A percentile compares a stretch with the other conserved stretches of the same genome.
These are phyloP conservation scores for Passer montanus DNA, from an alignment of 2,113 vertebrate genomes.

Conservation along the genomic window DNA sequence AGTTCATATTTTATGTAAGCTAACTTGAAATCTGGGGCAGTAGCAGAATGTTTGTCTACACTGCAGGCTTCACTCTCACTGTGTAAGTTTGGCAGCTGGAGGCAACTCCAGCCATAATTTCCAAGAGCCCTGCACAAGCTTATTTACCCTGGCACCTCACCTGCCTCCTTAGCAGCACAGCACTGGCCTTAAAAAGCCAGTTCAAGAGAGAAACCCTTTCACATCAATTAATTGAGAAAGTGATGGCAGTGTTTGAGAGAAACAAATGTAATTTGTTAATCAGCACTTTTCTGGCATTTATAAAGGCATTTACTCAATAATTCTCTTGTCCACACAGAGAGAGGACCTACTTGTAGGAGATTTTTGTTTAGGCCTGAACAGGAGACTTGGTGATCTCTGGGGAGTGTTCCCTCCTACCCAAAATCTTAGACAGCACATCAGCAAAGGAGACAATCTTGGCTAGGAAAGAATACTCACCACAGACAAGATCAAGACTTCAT, in stretches of 20 bases:
- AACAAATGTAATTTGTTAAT: background rate
- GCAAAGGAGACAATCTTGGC: background rate
- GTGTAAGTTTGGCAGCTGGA: background rate
- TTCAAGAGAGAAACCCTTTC: background rate
- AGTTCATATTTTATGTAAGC: background rate
- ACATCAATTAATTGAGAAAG: background rate
- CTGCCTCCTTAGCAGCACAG: background rate
- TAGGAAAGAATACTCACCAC: background rate
- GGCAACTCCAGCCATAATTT: background rate
- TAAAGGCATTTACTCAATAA: background rate
- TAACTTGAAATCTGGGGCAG: background rate
- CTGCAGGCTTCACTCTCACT: background rate
- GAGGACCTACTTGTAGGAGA: background rate
- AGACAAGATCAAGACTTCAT: background rate
- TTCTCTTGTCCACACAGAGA: background rate
- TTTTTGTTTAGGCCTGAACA: background rate
- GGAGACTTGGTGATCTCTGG: background rate
- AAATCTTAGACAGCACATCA: background rate
- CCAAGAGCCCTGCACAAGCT: background rate
- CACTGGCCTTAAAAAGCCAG: background rate
- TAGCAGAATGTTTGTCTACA: background rate
- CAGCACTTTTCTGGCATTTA: background rate
- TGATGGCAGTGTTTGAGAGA: background rate
- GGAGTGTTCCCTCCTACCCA: rapidly evolving
- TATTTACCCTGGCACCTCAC: background rate